Evolutionary conservation across 2,888 invertebrate genomes (phyloP).

Genomic region (Orthosia gracilis): DNA sequence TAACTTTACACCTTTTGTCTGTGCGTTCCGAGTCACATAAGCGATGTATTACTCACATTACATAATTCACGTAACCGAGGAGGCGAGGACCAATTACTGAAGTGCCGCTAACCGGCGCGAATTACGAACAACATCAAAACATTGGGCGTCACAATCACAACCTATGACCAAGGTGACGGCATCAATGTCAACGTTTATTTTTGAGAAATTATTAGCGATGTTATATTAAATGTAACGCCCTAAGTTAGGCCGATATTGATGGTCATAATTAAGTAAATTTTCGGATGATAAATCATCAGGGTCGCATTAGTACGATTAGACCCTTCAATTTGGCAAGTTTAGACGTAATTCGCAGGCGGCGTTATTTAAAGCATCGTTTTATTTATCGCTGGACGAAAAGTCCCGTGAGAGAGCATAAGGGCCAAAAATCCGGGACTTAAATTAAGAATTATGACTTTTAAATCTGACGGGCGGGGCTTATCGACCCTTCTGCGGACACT

Average conservation of each 20-base stretch:
- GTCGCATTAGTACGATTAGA: slow-evolving; percentile 44
- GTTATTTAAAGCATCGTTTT: slow-evolving; percentile 29
- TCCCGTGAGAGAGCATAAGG: slow-evolving; percentile 28
- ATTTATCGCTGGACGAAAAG: slow-evolving; percentile 47
- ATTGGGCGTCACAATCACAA: slow-evolving; percentile 33
- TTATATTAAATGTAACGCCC: slow-evolving; percentile 32
- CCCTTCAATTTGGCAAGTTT: slow-evolving; percentile 47
- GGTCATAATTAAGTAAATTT: slow-evolving; percentile 36
- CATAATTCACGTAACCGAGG: slow-evolving; percentile 60
- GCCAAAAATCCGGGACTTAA: slow-evolving; percentile 29
- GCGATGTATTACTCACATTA: slow-evolving; percentile 51
- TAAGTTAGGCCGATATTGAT: slow-evolving; percentile 23
- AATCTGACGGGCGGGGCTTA: slow-evolving; percentile 25
- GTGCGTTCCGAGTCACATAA: slow-evolving; percentile 29
- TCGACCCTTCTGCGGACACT: slow-evolving; percentile 4
- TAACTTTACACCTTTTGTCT: slow-evolving; percentile 57
- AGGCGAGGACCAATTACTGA: slow-evolving; percentile 49
- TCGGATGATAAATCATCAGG: slow-evolving; percentile 47
- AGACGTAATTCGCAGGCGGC: slow-evolving; percentile 50
- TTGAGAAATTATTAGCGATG: slow-evolving; percentile 41
- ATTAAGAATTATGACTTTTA: slow-evolving; percentile 43
- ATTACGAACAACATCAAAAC: slow-evolving; percentile 33
- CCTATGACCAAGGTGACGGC: slow-evolving; percentile 46
- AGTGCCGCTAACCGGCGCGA: slow-evolving; percentile 48
- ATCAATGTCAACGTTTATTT: slow-evolving; percentile 54